A percentile compares a stretch with the other conserved stretches of the same genome.
phyloP scores from a whole-genome alignment of 2,888 invertebrate species.

The Lamellibrachia columna region DNA sequence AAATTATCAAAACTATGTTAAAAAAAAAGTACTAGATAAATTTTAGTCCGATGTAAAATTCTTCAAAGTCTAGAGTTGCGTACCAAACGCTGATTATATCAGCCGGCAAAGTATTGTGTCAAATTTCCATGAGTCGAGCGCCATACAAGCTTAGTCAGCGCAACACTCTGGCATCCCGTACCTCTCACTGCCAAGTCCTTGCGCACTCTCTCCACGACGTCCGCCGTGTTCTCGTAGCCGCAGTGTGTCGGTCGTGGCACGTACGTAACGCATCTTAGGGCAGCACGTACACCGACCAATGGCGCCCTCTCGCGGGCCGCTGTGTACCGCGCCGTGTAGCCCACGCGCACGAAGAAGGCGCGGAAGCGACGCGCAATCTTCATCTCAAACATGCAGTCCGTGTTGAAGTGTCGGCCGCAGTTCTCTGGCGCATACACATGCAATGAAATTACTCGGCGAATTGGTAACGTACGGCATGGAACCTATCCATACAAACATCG shows the following conservation, averaged over 20 bases:
- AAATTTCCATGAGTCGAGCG: not conserved
- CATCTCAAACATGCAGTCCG: constrained; percentile 32
- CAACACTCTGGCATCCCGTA: not conserved
- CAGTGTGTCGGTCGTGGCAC: not conserved
- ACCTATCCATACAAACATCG: no score
- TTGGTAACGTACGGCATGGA: no score
- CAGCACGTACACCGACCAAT: not conserved
- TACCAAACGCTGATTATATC: no score
- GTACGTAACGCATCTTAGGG: constrained; percentile 22
- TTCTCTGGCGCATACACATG: constrained; percentile 23
- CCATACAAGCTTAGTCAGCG: not conserved
- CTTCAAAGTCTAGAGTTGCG: no score
- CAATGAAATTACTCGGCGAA: not conserved
- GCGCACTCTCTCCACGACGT: constrained; percentile 25
- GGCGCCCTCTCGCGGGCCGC: not conserved
- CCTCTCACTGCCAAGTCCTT: not conserved
- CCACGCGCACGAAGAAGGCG: constrained; percentile 32
- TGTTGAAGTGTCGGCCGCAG: constrained; percentile 31
- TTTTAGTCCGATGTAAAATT: no score
- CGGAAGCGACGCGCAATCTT: constrained; percentile 32
- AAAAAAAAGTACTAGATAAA: no score
- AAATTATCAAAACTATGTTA: no score
- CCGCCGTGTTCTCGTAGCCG: constrained; percentile 30
- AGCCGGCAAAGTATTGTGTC: not conserved
- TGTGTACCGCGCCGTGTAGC: constrained; percentile 3